These are phyloP conservation scores for Paracentrotus lividus DNA, from an alignment of 53 echinoderm and acorn worm genomes.

Conservation along the genomic window DNA sequence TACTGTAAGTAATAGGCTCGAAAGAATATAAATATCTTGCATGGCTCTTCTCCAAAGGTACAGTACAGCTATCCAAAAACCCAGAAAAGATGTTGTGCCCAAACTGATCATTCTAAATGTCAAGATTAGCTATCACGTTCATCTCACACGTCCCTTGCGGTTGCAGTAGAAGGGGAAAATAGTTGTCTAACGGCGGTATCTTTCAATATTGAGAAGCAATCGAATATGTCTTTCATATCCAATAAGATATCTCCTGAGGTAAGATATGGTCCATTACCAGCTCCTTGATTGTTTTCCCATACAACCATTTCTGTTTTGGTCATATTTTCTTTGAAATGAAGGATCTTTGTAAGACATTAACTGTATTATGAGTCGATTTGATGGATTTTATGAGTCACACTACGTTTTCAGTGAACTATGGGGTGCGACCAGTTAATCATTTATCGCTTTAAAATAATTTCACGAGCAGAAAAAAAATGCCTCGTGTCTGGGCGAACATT, in stretches of 20 bases:
- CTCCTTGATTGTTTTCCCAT: slow-evolving; percentile 1
- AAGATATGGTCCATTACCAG: neutral
- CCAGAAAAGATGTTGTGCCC: neutral
- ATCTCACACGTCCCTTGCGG: slow-evolving; percentile 26
- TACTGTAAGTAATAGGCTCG: too few relatives aligned
- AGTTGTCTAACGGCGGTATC: neutral
- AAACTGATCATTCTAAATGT: neutral
- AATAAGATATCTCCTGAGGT: slow-evolving; percentile 10
- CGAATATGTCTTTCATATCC: slow-evolving; percentile 8
- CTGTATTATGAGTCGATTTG: neutral
- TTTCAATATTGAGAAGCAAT: neutral
- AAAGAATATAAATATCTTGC: neutral
- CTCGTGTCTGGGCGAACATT: neutral
- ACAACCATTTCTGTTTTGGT: neutral
- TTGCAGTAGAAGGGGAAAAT: neutral
- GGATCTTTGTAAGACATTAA: neutral
- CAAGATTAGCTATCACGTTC: neutral
- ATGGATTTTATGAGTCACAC: neutral
- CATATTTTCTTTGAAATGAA: neutral
- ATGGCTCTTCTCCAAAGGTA: neutral
- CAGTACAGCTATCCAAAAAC: neutral
- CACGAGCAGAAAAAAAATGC: neutral
- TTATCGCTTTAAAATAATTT: neutral
- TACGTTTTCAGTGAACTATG: neutral
- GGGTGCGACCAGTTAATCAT: neutral